A percentile compares a stretch with the other conserved stretches of the same genome.
These are phyloP conservation scores for Sphaeramia orbicularis DNA, from an alignment of 2,797 vertebrate species.

Conservation along the genomic window DNA sequence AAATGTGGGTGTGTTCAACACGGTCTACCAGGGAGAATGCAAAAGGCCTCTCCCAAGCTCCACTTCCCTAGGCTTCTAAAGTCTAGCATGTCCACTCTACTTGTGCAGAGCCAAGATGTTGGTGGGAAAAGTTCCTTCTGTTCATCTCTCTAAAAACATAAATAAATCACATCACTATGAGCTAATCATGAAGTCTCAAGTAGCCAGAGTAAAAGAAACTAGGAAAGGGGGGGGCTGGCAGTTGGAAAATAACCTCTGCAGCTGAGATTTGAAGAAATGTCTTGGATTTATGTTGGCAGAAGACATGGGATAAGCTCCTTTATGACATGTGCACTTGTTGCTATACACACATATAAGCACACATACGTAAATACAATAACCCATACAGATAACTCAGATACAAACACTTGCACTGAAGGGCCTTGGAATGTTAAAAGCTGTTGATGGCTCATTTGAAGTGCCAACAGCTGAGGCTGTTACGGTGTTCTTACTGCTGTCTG, in stretches of 20 bases:
- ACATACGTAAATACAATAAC: constrained; percentile 58
- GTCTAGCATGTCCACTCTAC: constrained; percentile 74
- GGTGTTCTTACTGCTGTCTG: constrained; percentile 66
- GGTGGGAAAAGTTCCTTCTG: constrained; percentile 85
- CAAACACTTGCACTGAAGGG: constrained; percentile 63
- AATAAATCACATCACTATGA: constrained; percentile 87
- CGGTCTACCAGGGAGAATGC: constrained; percentile 72
- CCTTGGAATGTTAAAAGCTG: constrained; percentile 78
- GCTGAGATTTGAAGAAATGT: constrained; percentile 69
- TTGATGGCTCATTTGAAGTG: constrained; percentile 84
- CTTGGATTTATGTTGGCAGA: constrained; percentile 62
- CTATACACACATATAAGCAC: constrained; percentile 36
- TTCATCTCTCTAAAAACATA: constrained; percentile 83
- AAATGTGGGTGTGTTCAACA: constrained; percentile 79
- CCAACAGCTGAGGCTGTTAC: constrained; percentile 82
- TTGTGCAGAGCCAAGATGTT: constrained; percentile 79
- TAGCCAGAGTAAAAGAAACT: constrained; percentile 61
- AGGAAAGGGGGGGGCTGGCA: constrained; percentile 40
- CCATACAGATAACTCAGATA: constrained; percentile 61
- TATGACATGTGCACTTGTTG: constrained; percentile 61
- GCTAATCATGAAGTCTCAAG: constrained; percentile 83
- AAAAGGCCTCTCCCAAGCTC: constrained; percentile 67
- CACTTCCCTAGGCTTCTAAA: constrained; percentile 64
- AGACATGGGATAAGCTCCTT: constrained; percentile 49
- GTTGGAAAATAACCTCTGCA: constrained; percentile 69